A percentile compares a stretch with the other conserved stretches of the same genome.
Evolutionary conservation across 2,113 vertebrate species (phyloP).

Genomic region (Heterotis niloticus): DNA sequence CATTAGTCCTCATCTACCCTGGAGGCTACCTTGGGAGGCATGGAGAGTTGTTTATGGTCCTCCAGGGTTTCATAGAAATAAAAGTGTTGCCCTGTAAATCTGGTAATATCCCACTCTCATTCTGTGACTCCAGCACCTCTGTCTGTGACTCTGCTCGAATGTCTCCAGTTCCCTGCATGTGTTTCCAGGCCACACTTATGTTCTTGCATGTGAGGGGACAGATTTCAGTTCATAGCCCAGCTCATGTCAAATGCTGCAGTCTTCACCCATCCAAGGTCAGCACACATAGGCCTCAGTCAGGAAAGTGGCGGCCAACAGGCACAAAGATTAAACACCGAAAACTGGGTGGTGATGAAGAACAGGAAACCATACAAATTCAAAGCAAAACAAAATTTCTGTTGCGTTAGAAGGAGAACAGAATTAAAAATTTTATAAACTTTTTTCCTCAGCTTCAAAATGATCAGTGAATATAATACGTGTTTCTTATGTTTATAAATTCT

Average conservation of each 20-base stretch:
- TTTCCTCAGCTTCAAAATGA: not conserved
- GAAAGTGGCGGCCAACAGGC: not conserved
- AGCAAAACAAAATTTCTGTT: not conserved
- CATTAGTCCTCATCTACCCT: no score
- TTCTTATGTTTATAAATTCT: slow-evolving; percentile 18
- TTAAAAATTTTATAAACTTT: not conserved
- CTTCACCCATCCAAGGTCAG: not conserved
- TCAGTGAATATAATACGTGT: slow-evolving; percentile 12
- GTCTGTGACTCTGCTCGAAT: no score
- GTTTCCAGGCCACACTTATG: no score
- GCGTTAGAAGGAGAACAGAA: not conserved
- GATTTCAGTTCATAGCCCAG: not conserved
- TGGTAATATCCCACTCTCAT: no score
- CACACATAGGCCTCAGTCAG: not conserved
- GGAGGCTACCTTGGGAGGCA: no score
- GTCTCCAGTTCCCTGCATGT: no score
- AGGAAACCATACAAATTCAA: not conserved
- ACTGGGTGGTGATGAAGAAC: not conserved
- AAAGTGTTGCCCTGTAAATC: no score
- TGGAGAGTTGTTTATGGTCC: no score
- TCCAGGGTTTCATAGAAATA: no score
- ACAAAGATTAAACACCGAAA: not conserved
- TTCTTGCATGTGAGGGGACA: not conserved
- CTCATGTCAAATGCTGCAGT: not conserved
- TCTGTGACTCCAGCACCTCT: no score